These are phyloP conservation scores for Aphaenogaster ashmeadi DNA, from an alignment of 1,140 invertebrate genomes.

Conservation along the genomic window DNA sequence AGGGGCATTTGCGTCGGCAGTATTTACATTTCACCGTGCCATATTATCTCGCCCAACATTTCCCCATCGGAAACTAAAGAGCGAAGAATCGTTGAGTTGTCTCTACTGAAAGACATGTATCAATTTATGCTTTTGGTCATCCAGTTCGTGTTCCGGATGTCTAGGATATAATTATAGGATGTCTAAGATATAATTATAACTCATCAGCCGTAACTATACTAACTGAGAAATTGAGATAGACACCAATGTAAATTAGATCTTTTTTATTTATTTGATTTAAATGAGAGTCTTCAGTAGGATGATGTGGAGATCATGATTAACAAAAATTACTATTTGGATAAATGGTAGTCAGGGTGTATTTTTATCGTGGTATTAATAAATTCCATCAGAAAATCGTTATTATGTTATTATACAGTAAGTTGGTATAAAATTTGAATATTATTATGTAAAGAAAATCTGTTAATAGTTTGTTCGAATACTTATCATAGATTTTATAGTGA, in stretches of 20 bases:
- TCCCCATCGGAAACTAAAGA: conserved; percentile 36
- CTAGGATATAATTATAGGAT: too few species aligned
- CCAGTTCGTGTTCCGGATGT: not conserved
- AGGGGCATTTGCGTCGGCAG: conserved; percentile 40
- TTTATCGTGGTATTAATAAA: not conserved
- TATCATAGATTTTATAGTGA: not conserved
- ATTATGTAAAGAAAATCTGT: not conserved
- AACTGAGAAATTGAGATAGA: not conserved
- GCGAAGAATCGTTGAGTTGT: not conserved
- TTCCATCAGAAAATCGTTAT: not conserved
- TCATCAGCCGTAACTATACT: not conserved
- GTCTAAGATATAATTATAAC: not conserved
- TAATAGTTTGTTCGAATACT: not conserved
- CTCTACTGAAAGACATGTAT: not conserved
- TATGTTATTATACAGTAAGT: not conserved
- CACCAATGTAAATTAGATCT: not conserved
- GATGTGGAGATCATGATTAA: not conserved
- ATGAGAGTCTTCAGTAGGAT: not conserved
- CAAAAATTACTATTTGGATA: not conserved
- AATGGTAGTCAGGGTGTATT: not conserved
- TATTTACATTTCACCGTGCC: conserved; percentile 45
- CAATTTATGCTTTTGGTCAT: not conserved
- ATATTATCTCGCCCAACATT: conserved; percentile 49
- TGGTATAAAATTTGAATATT: not conserved
- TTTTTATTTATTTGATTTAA: not conserved